Conservation (phyloP, 2,113 vertebrate species). For the Callithrix jacchus region DNA sequence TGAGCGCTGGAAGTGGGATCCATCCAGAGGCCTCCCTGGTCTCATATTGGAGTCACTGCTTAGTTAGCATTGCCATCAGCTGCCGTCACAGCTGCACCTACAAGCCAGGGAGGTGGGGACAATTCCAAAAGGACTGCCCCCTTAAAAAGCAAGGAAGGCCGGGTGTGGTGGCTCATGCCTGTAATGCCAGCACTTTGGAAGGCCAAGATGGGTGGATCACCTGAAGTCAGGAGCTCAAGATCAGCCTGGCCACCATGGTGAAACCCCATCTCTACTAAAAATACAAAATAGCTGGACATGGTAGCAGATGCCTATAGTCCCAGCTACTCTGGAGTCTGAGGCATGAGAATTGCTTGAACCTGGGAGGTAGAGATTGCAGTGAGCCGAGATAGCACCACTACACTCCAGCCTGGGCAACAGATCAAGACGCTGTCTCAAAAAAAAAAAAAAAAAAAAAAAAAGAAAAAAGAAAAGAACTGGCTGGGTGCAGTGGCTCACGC, state of each 20-base stretch:
- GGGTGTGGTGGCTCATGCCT: accelerated
- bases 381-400: not conserved
- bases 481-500: no score
- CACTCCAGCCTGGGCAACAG: not conserved
- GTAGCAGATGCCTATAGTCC: not conserved
- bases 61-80: accelerated
- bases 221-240: not conserved
- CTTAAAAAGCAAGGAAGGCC: not conserved
- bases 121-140: accelerated
- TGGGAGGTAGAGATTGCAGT: not conserved
- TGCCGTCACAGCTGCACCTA: accelerated
- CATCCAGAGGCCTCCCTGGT: not conserved
- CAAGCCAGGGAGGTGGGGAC: not conserved
- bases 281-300: not conserved
- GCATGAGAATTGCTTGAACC: not conserved
- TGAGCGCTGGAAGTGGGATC: not conserved
- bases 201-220: not conserved
- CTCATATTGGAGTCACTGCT: accelerated
- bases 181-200: not conserved
- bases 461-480: no score
- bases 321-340: not conserved
- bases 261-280: not conserved
- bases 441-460: not conserved
- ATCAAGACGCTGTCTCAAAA: not conserved
- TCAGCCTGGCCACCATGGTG: not conserved